Conservation (phyloP, 2,888 invertebrate species). For the Pyrocoelia pectoralis region DNA sequence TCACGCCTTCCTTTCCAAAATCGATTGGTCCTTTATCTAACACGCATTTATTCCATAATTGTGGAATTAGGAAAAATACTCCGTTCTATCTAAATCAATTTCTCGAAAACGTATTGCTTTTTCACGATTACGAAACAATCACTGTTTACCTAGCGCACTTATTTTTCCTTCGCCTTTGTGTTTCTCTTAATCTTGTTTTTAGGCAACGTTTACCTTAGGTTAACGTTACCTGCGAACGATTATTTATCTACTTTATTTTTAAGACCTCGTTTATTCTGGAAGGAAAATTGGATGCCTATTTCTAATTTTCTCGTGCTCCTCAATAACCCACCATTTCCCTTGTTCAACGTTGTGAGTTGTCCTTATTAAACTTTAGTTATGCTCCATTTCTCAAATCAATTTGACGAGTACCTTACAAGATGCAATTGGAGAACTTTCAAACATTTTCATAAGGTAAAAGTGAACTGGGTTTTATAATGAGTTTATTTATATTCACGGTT, state of each 20-base stretch:
- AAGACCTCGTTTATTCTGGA: neutral
- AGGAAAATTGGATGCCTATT: constrained; percentile 3
- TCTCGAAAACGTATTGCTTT: neutral
- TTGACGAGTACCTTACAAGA: no score
- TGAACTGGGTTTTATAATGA: no score
- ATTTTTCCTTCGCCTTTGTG: neutral
- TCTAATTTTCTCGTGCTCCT: neutral
- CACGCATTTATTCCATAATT: neutral
- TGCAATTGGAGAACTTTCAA: no score
- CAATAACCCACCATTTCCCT: neutral
- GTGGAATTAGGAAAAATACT: neutral
- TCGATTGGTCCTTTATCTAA: constrained; percentile 23
- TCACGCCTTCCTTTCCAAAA: constrained; percentile 25
- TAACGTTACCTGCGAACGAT: constrained; percentile 6
- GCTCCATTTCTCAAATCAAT: no score
- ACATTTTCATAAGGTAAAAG: no score
- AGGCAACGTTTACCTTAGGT: neutral
- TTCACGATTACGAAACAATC: neutral
- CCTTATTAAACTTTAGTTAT: neutral
- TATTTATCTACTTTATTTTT: constrained; percentile 8
- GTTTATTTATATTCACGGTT: no score
- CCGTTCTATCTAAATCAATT: neutral
- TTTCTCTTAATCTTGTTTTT: constrained; percentile 8
- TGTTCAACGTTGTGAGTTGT: neutral
- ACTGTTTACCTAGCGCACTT: neutral